phyloP scores from a whole-genome alignment of 2,888 invertebrate genomes.

The Lochmaea crataegi region DNA sequence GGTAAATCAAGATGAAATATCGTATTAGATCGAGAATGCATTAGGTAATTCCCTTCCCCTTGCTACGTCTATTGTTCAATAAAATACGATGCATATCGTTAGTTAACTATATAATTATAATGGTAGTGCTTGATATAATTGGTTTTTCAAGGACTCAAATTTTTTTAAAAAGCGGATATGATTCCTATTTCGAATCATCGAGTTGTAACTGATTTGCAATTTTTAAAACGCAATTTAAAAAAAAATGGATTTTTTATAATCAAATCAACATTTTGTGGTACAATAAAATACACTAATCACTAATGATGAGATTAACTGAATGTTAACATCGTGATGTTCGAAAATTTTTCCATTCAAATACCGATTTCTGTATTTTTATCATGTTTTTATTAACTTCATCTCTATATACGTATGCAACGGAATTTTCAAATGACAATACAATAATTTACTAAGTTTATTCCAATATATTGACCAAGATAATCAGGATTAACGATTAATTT shows the following conservation, averaged over 20 bases:
- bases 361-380: too few species aligned
- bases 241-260: not conserved
- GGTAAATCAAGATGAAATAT: too few species aligned
- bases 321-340: conserved; percentile 26
- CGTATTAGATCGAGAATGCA: not conserved
- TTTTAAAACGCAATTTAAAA: conserved; percentile 21
- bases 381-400: too few species aligned
- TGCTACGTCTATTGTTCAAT: not conserved
- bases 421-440: too few species aligned
- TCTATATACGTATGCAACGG: too few species aligned
- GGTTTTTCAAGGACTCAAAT: conserved; percentile 20
- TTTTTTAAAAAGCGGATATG: conserved; percentile 25
- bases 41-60: not conserved
- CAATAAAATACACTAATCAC: conserved; percentile 22
- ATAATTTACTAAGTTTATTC: too few species aligned
- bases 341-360: not conserved
- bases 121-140: not conserved
- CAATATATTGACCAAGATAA: too few species aligned
- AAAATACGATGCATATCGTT: not conserved
- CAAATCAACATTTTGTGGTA: conserved; percentile 24
- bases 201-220: conserved; percentile 32
- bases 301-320: conserved; percentile 35
- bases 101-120: not conserved
- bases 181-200: conserved; percentile 22
- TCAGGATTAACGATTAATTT: too few species aligned